Evolutionary conservation across 2,888 invertebrate species (phyloP), one percentile per base, ranked within the genome.

Genomic region (Platycheirus albimanus): DNA sequence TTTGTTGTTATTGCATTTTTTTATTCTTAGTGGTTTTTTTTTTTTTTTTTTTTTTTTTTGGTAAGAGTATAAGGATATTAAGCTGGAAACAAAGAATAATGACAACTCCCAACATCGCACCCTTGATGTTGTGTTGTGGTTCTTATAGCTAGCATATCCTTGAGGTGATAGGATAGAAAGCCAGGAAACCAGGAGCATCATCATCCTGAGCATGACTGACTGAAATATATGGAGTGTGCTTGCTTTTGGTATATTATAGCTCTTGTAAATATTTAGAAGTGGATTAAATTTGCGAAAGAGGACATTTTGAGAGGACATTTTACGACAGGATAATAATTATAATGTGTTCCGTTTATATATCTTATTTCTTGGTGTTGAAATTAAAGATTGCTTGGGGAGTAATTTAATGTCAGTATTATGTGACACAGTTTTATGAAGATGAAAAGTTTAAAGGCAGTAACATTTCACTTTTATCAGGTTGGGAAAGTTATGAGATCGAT

Each of bases 251-350:
- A 41, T 61, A 30, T 30, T 28, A 28, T 28, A 52, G 33, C 49
- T 45, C 63, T 78, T 69, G 78, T 58, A 83, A 83, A 83, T 78
- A 77, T 78, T 78, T 74, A 45, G 69, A 79, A 69, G 84, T 75
- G 84, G 84, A 84, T 84, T 84, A 84, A 84, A 79, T 79, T 84
- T 84, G 43, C 67, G 15, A 66, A 85, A 49, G 86, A 87, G 85
- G 75, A 54, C 85, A 76, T 63, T 83, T 66, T 8, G 41, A 43
- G 75, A 85, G 86, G 87, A 89, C 86, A 89, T 88, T 87, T 86
- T 83, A 84, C 85, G 88, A 88, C 88, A 88, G 88, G 87, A 88
- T 87, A 87, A 87, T 86, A 86, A 86, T 85, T 78, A 78, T 74
- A 63, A 74, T 72, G 72, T 69, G 49, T 47, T 61, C 52, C 33